Conservation (phyloP, 2,888 invertebrate species). For the Conops quadrifasciatus region DNA sequence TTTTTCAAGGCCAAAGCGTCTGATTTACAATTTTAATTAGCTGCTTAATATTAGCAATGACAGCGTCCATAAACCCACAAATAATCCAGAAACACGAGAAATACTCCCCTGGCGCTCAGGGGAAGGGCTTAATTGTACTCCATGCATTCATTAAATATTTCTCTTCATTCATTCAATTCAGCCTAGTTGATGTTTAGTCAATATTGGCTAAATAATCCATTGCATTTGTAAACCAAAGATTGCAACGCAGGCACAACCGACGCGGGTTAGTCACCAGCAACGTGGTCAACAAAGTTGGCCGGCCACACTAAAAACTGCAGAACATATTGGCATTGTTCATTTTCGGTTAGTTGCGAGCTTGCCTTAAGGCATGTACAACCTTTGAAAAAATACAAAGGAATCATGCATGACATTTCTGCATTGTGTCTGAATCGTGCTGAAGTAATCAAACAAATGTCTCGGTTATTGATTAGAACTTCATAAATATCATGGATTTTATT, state of each 20-base stretch:
- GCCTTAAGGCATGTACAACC: no score
- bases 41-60: background rate
- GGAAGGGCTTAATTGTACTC: background rate
- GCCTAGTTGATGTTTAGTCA: background rate
- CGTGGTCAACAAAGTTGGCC: slow-evolving; percentile 10
- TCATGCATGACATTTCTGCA: no score
- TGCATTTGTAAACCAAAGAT: slow-evolving; percentile 24
- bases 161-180: background rate
- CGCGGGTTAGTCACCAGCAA: slow-evolving; percentile 12
- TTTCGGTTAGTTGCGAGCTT: no score
- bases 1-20: background rate
- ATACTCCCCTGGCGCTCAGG: background rate
- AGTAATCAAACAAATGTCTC: no score
- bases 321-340: background rate
- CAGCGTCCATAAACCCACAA: background rate
- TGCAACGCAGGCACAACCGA: background rate
- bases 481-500: no score
- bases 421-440: no score
- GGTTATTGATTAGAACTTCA: no score
- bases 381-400: no score
- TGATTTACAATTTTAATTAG: no score
- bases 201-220: slow-evolving; percentile 25
- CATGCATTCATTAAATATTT: background rate
- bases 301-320: background rate
- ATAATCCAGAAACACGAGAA: background rate